Evolutionary conservation across 2,113 vertebrate species (phyloP).

Genomic region (Cyprinodon tularosa): DNA sequence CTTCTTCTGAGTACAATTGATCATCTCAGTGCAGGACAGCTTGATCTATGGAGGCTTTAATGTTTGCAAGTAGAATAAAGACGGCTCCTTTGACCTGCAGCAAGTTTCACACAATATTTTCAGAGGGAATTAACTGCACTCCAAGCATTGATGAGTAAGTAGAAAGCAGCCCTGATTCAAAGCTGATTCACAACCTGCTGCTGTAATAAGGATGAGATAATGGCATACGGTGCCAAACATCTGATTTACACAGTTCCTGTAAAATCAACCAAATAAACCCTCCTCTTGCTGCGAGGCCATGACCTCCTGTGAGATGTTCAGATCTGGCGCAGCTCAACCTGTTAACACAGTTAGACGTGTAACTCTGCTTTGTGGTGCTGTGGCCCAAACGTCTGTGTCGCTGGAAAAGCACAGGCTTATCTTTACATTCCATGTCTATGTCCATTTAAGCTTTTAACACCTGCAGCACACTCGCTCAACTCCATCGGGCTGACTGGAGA

Average conservation of each 20-base stretch:
- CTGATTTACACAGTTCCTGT: slow-evolving; percentile 11
- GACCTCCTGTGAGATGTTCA: slow-evolving; percentile 49
- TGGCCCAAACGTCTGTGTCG: slow-evolving; percentile 1
- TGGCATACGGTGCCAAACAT: neutral
- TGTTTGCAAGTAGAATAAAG: no score
- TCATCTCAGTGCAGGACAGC: no score
- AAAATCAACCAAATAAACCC: neutral
- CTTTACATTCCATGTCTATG: slow-evolving; percentile 65
- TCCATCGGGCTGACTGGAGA: slow-evolving; percentile 29
- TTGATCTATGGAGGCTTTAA: no score
- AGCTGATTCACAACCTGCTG: slow-evolving; percentile 28
- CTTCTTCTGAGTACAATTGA: no score
- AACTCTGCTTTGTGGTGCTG: slow-evolving; percentile 18
- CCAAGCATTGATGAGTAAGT: neutral
- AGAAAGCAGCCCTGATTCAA: slow-evolving; percentile 11
- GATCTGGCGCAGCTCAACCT: slow-evolving; percentile 37
- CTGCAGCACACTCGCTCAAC: slow-evolving; percentile 33
- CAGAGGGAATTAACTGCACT: neutral
- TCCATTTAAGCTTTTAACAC: slow-evolving; percentile 71
- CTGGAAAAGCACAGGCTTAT: slow-evolving; percentile 58
- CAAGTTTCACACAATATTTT: neutral
- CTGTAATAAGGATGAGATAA: slow-evolving; percentile 3
- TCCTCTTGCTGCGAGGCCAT: neutral
- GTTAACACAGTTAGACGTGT: slow-evolving; percentile 42
- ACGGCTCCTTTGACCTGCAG: no score